These are phyloP conservation scores for Polydrusus pterygomalis DNA, from an alignment of 2,888 invertebrate species.

Conservation along the genomic window DNA sequence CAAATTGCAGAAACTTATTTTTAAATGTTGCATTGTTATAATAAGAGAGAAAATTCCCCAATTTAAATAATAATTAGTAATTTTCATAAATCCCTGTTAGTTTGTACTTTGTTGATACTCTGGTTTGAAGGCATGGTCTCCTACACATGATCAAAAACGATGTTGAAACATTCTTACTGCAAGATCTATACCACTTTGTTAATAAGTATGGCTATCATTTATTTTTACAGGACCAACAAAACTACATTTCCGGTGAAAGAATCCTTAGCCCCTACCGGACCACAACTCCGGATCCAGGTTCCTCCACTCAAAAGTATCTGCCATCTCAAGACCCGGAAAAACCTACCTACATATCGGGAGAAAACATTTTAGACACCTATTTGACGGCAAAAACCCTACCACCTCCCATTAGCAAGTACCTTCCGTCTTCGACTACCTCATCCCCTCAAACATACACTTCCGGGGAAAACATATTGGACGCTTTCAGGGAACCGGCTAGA, in stretches of 20 bases:
- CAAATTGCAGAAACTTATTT: too few relatives aligned
- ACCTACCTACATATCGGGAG: slow-evolving; percentile 40
- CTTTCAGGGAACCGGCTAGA: slow-evolving; percentile 28
- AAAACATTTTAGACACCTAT: slow-evolving; percentile 48
- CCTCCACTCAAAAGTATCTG: slow-evolving; percentile 43
- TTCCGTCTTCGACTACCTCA: slow-evolving; percentile 37
- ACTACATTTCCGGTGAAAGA: slow-evolving; percentile 49
- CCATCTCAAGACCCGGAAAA: slow-evolving; percentile 43
- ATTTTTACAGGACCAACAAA: slow-evolving; percentile 30
- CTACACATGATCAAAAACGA: too few relatives aligned
- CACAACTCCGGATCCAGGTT: slow-evolving; percentile 18
- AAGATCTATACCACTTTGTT: too few relatives aligned
- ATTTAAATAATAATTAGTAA: too few relatives aligned
- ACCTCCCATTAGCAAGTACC: slow-evolving; percentile 39
- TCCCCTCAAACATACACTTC: slow-evolving; percentile 33
- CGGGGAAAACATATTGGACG: slow-evolving; percentile 42
- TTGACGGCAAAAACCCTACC: slow-evolving; percentile 27
- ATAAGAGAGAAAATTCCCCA: too few relatives aligned
- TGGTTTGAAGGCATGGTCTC: too few relatives aligned
- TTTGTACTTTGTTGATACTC: too few relatives aligned
- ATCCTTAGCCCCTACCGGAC: slow-evolving; percentile 38
- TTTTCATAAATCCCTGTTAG: too few relatives aligned
- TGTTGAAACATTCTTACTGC: too few relatives aligned
- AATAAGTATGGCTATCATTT: not conserved
- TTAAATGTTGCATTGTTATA: too few relatives aligned